phyloP scores from a whole-genome alignment of 2,797 vertebrate genomes.

The Lemur catta region DNA sequence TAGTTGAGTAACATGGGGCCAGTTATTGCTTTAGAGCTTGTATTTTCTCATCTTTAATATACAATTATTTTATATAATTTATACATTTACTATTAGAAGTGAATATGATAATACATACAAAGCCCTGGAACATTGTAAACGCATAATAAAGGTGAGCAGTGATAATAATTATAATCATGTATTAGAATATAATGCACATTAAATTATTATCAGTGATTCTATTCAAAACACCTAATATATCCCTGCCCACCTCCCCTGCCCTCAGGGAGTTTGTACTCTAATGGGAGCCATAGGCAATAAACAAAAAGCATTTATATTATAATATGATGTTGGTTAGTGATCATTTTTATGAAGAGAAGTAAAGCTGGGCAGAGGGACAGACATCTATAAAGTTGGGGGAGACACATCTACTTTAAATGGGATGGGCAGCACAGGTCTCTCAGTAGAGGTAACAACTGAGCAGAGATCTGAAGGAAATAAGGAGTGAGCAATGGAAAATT shows the following conservation, averaged over 20 bases:
- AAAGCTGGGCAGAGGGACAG: neutral
- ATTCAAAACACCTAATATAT: neutral
- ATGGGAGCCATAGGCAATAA: neutral
- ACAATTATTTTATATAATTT: neutral
- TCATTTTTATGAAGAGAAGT: neutral
- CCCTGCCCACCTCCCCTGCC: neutral
- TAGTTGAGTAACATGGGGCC: neutral
- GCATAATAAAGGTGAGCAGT: neutral
- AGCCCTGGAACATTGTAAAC: neutral
- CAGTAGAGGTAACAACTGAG: neutral
- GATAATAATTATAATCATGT: neutral
- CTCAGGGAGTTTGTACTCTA: neutral
- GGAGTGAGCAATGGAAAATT: neutral
- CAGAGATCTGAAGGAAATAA: neutral
- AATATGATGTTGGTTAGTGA: neutral
- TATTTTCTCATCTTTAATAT: neutral
- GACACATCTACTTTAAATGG: neutral
- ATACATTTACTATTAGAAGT: neutral
- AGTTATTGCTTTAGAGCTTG: neutral
- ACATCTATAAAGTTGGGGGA: neutral
- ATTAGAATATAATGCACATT: neutral
- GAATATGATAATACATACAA: neutral
- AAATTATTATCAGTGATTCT: neutral
- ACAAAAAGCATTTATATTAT: neutral
- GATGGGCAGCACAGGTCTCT: neutral